phyloP scores from a whole-genome alignment of 2,113 vertebrate species.

The Elachura formosa region DNA sequence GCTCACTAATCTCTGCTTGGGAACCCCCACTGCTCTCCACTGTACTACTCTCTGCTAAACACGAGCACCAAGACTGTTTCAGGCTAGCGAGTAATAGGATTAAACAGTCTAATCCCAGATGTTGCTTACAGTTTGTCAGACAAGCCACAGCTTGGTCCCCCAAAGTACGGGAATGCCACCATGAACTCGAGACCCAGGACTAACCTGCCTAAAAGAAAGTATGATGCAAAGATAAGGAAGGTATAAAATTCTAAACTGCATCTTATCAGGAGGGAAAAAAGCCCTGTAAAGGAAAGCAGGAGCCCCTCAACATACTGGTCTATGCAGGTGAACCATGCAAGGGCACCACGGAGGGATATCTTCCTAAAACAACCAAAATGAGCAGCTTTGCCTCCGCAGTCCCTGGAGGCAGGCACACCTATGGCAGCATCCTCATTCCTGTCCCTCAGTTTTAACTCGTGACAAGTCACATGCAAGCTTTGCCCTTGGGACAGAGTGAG shows the following conservation, averaged over 20 bases:
- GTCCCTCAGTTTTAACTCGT: background rate
- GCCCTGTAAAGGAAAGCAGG: background rate
- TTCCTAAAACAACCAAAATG: background rate
- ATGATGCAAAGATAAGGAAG: background rate
- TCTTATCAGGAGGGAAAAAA: background rate
- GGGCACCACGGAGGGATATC: background rate
- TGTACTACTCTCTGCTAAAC: background rate
- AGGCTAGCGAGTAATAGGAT: background rate
- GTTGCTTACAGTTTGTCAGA: background rate
- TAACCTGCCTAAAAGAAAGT: background rate
- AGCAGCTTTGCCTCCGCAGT: background rate
- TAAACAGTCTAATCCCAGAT: background rate
- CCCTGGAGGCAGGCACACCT: background rate
- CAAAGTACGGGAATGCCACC: background rate
- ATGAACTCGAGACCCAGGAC: background rate
- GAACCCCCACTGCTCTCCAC: background rate
- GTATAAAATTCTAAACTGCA: background rate
- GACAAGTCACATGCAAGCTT: background rate
- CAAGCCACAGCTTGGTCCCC: background rate
- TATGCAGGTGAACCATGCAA: background rate
- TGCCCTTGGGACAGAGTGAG: background rate
- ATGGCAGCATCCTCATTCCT: background rate
- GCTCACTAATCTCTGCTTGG: background rate
- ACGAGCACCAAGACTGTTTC: background rate
- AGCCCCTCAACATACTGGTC: background rate